phyloP scores from a whole-genome alignment of 2,888 invertebrate genomes.

The Dryadula phaetusa region DNA sequence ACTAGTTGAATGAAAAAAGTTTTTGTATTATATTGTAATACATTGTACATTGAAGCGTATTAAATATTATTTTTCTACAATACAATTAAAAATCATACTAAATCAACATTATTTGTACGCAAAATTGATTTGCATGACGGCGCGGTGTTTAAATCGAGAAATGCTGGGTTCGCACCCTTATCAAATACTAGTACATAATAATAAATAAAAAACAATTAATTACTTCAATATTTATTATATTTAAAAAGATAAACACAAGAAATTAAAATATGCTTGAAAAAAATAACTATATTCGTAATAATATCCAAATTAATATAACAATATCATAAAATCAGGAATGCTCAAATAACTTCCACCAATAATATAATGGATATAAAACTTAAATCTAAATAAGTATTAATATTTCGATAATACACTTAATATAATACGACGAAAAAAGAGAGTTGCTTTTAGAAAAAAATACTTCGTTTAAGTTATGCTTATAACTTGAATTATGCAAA shows the following conservation, averaged over 20 bases:
- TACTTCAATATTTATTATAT: conserved; percentile 25
- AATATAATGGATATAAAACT: conserved; percentile 30
- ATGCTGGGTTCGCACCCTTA: too few species aligned
- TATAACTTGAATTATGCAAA: not conserved
- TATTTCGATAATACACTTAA: conserved; percentile 27
- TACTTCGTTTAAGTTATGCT: not conserved
- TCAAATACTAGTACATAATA: too few species aligned
- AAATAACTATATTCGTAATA: conserved; percentile 17
- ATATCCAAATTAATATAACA: conserved; percentile 18
- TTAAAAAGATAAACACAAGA: conserved; percentile 16
- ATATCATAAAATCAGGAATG: conserved; percentile 33
- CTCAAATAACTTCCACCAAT: conserved; percentile 38
- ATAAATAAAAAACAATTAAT: not conserved
- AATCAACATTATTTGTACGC: too few species aligned
- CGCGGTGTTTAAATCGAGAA: too few species aligned
- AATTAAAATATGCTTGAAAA: conserved; percentile 3
- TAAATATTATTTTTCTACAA: too few species aligned
- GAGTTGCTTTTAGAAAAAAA: conserved; percentile 10
- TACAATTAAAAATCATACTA: too few species aligned
- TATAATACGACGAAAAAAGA: not conserved
- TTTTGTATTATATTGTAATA: too few species aligned
- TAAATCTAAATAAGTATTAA: conserved; percentile 33
- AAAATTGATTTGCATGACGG: too few species aligned
- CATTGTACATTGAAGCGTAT: too few species aligned
- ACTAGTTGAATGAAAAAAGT: too few species aligned